Evolutionary conservation across 2,888 invertebrate genomes (phyloP), one percentile per base, ranked within the genome.

Genomic region (Tryphoninae sp.): DNA sequence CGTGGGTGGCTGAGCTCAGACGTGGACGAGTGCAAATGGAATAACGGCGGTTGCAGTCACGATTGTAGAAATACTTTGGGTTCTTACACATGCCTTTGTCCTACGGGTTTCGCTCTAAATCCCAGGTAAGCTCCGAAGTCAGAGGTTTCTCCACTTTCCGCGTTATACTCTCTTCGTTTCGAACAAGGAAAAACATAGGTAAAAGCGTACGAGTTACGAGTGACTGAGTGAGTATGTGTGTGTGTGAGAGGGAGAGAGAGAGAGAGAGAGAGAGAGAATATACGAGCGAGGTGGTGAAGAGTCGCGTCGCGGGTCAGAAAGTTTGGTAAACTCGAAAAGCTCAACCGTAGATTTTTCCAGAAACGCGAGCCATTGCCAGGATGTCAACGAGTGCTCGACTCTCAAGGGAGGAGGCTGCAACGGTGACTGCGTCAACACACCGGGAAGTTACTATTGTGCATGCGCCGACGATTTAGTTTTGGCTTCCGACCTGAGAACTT

Each of bases 401-500:
- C 89, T 84, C 73, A 89, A 89, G 80, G 90, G 78, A 40, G 81
- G 90, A n/a, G 92, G 92, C n/a, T 92, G 92, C 84, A 88, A 87
- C 80, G 90, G 91, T 61, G 88, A 90, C 81, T 93, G 92, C 86
- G 86, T 92, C 84, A 93, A 92, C 88, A 91, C 90, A 9, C 86
- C 84, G 74, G 91, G 91, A 87, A 91, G 91, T 88, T 91, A 90
- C 87, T 87, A 90, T 85, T 91, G 91, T 85, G 86, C 84, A 61
- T 92, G 92, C 84, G 88, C 88, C 78, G 90, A 90, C 84, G 87
- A 89, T 86, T 88, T 89, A 85, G 87, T 88, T 73, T 85, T 92
- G 79, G 89, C 89, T 81, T 83, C 88, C 79, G 92, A 92, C 86
- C 88, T 87, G 84, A 89, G 88, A 85, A 92, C 90, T 80, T 92